phyloP scores from a whole-genome alignment of 1,140 invertebrate species.

The Telenomus remus region DNA sequence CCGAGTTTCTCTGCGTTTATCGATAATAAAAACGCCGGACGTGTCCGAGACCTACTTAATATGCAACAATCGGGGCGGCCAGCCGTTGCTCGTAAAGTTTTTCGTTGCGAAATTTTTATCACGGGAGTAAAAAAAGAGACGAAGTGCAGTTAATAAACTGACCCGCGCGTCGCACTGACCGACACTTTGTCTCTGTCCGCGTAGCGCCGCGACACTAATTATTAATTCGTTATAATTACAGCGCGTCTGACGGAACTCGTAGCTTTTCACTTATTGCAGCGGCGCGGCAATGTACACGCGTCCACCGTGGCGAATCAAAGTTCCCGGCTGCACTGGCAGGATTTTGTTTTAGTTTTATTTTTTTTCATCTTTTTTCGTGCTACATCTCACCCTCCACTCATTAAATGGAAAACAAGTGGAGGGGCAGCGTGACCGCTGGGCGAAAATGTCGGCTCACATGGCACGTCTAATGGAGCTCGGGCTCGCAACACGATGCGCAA shows the following conservation, averaged over 20 bases:
- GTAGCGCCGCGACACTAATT: constrained; percentile 18
- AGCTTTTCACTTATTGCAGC: constrained; percentile 29
- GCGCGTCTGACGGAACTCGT: constrained; percentile 25
- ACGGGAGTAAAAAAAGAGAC: neutral
- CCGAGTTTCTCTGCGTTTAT: neutral
- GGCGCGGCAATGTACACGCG: neutral
- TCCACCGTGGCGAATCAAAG: constrained; percentile 4
- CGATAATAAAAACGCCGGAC: constrained; percentile 5
- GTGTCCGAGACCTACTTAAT: constrained; percentile 12
- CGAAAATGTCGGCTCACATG: constrained; percentile 14
- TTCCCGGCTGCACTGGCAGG: neutral
- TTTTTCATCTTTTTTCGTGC: neutral
- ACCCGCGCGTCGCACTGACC: constrained; percentile 2
- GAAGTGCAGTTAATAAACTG: constrained; percentile 22
- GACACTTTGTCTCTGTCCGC: constrained; percentile 15
- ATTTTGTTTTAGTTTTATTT: too few species aligned
- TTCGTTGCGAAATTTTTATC: constrained; percentile 7
- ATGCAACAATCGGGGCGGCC: constrained; percentile 3
- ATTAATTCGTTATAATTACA: constrained; percentile 36
- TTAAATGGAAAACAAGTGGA: constrained; percentile 16
- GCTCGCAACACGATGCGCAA: constrained; percentile 11
- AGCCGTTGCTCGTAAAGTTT: constrained; percentile 10
- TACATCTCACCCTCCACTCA: constrained; percentile 3
- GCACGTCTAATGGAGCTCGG: constrained; percentile 29
- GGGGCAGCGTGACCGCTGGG: constrained; percentile 4